These are phyloP conservation scores for Vanessa atalanta DNA, from an alignment of 1,140 invertebrate species.

Conservation along the genomic window DNA sequence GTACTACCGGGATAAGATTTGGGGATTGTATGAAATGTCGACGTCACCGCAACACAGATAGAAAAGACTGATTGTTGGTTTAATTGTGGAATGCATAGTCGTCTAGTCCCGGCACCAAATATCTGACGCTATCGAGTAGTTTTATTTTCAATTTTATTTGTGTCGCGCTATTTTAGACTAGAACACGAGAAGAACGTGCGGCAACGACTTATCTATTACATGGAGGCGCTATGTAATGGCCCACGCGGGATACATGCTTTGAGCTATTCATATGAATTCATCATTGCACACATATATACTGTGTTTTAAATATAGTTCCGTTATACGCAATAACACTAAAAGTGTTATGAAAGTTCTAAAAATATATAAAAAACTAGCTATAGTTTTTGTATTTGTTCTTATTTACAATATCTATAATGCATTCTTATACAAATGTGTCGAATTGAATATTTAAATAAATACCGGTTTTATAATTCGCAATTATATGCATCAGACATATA, in stretches of 20 bases:
- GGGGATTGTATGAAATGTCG: background rate
- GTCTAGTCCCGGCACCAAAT: constrained; percentile 54
- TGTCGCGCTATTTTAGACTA: constrained; percentile 77
- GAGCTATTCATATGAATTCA: background rate
- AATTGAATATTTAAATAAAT: background rate
- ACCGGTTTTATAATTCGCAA: background rate
- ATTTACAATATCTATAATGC: background rate
- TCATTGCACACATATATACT: background rate
- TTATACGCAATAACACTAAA: background rate
- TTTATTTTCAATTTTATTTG: constrained; percentile 80
- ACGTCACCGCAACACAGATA: constrained; percentile 31
- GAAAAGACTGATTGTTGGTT: constrained; percentile 53
- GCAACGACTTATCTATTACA: constrained; percentile 67
- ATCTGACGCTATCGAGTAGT: constrained; percentile 73
- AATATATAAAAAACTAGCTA: background rate
- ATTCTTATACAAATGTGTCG: background rate
- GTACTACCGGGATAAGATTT: constrained; percentile 7
- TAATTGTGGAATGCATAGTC: constrained; percentile 65
- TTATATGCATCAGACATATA: background rate
- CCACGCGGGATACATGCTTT: constrained; percentile 48
- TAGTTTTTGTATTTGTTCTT: background rate
- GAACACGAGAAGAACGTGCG: constrained; percentile 53
- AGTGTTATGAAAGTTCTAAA: background rate
- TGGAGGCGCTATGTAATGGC: constrained; percentile 55
- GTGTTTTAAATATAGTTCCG: background rate